Evolutionary conservation across 2,888 invertebrate species (phyloP).

Genomic region (Acholoe squamosa): DNA sequence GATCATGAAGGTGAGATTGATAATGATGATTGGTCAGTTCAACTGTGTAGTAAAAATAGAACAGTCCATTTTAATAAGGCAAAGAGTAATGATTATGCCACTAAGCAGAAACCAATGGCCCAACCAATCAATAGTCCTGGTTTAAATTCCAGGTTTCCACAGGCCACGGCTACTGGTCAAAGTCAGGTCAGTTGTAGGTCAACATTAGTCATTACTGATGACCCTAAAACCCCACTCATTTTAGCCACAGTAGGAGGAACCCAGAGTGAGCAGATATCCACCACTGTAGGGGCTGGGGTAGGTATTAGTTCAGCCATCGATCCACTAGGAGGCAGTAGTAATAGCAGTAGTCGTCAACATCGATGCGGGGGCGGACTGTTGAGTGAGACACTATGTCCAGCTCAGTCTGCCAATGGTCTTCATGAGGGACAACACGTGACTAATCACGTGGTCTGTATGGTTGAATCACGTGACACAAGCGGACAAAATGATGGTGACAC

Average conservation of each 20-base stretch:
- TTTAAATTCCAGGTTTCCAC: too few relatives aligned
- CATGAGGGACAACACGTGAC: not conserved
- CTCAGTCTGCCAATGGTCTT: not conserved
- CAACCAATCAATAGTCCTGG: too few relatives aligned
- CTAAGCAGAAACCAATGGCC: too few relatives aligned
- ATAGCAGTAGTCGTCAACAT: not conserved
- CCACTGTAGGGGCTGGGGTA: not conserved
- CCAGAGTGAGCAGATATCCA: not conserved
- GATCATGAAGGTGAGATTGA: too few relatives aligned
- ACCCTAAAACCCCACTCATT: not conserved
- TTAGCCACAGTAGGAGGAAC: not conserved
- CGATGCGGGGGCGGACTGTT: not conserved
- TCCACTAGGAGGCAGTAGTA: slow-evolving; percentile 11
- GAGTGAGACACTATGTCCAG: not conserved
- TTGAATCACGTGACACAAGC: not conserved
- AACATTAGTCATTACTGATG: not conserved
- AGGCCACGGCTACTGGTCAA: not conserved
- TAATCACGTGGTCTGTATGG: not conserved
- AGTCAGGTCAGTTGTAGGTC: not conserved
- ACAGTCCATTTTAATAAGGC: too few relatives aligned
- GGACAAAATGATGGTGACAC: not conserved
- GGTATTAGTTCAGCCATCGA: slow-evolving; percentile 8
- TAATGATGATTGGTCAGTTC: too few relatives aligned
- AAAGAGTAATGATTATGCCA: too few relatives aligned
- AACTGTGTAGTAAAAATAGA: too few relatives aligned